Evolutionary conservation across 2,113 vertebrate species (phyloP).

Genomic region (Callionymus lyra): DNA sequence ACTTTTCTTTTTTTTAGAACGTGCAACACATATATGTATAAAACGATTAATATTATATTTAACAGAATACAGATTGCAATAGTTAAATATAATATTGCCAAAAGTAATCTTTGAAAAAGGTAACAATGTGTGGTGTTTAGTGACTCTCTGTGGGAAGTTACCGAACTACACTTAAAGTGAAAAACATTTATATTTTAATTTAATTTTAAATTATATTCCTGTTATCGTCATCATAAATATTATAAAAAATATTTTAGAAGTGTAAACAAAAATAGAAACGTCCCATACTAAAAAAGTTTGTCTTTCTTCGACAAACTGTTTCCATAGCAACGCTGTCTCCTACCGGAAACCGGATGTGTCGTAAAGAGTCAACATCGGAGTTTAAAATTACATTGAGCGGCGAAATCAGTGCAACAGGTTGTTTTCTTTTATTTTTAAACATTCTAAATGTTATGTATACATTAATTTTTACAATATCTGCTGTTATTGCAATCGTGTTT

Average conservation of each 20-base stretch:
- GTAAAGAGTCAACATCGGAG: slow-evolving; percentile 21
- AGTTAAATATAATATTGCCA: too few relatives aligned
- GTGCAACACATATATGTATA: too few relatives aligned
- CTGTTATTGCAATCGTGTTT: too few relatives aligned
- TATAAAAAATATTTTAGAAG: neutral
- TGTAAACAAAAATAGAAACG: neutral
- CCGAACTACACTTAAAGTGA: neutral
- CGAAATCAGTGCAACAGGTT: slow-evolving; percentile 8
- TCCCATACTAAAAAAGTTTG: too few relatives aligned
- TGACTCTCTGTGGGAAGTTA: slow-evolving; percentile 37
- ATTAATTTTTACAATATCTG: too few relatives aligned
- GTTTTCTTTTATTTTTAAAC: too few relatives aligned
- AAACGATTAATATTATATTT: too few relatives aligned
- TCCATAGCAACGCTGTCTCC: slow-evolving; percentile 31
- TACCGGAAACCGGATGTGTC: slow-evolving; percentile 52
- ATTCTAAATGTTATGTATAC: too few relatives aligned
- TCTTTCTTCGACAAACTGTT: slow-evolving; percentile 7
- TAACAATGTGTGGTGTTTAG: neutral
- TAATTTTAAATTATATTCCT: neutral
- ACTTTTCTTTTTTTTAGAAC: too few relatives aligned
- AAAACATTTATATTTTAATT: neutral
- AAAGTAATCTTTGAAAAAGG: too few relatives aligned
- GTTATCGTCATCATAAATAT: neutral
- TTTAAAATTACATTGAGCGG: slow-evolving; percentile 57
- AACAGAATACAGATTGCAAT: too few relatives aligned